Evolutionary conservation across 2,113 vertebrate genomes (phyloP).

Genomic region (Stomatorhinus ivindoensis): DNA sequence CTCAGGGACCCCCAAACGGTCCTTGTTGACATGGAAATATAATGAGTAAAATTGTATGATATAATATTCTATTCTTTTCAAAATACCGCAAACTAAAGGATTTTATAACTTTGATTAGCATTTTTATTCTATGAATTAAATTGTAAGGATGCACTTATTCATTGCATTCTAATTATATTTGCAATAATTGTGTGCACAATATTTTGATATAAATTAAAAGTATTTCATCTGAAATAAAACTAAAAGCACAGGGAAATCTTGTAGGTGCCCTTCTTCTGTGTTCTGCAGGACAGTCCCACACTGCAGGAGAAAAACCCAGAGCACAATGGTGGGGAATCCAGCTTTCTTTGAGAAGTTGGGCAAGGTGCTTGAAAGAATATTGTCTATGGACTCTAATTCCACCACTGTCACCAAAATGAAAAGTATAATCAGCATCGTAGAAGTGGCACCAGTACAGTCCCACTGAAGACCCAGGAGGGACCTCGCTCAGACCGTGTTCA

Average conservation of each 20-base stretch:
- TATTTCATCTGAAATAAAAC: not conserved
- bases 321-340: not conserved
- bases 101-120: not conserved
- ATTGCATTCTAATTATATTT: not conserved
- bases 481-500: not conserved
- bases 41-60: not conserved
- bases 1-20: not conserved
- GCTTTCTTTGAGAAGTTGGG: not conserved
- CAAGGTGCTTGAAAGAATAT: not conserved
- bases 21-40: not conserved
- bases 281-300: not conserved
- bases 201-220: not conserved
- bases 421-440: too few species aligned
- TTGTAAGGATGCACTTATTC: not conserved
- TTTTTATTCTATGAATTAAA: not conserved
- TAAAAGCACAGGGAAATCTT: not conserved
- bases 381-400: not conserved
- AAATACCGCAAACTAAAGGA: not conserved
- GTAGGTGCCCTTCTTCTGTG: not conserved
- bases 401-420: too few species aligned
- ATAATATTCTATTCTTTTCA: not conserved
- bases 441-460: too few species aligned
- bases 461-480: too few species aligned
- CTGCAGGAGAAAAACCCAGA: not conserved
- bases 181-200: not conserved